These are phyloP conservation scores for Orius insidiosus DNA, from an alignment of 1,140 invertebrate species.

Conservation along the genomic window DNA sequence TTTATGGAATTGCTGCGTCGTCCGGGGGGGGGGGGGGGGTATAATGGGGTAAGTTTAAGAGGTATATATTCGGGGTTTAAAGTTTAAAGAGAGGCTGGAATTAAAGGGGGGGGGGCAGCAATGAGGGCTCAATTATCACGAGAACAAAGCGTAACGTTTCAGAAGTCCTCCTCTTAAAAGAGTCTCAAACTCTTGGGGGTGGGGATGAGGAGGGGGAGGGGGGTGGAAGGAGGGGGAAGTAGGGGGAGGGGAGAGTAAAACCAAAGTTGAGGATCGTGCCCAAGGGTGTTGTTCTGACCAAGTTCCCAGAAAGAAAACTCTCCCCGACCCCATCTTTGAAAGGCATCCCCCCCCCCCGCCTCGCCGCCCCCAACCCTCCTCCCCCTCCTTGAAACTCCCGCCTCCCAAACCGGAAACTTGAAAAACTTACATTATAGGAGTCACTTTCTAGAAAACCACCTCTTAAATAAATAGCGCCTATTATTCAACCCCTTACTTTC, in stretches of 20 bases:
- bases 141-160: slow-evolving; percentile 12
- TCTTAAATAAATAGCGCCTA: slow-evolving; percentile 19
- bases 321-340: too few species aligned
- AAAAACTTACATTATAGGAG: slow-evolving; percentile 18
- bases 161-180: slow-evolving; percentile 3
- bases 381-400: slow-evolving; percentile 1
- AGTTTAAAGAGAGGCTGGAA: slow-evolving; percentile 4
- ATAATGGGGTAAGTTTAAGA: slow-evolving; percentile 7
- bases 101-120: background rate
- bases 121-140: slow-evolving; percentile 13
- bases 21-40: too few species aligned
- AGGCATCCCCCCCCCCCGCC: background rate
- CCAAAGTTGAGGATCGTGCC: slow-evolving; percentile 10
- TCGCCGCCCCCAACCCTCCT: slow-evolving; percentile 1
- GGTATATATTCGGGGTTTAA: slow-evolving; percentile 9
- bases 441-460: slow-evolving; percentile 19
- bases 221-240: slow-evolving; percentile 11
- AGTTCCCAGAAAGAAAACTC: background rate
- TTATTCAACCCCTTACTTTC: slow-evolving; percentile 13
- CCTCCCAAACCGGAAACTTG: slow-evolving; percentile 9
- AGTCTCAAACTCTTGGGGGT: slow-evolving; percentile 5
- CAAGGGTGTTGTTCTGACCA: slow-evolving; percentile 5
- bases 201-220: slow-evolving; percentile 4
- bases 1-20: too few species aligned
- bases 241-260: slow-evolving; percentile 9